A percentile compares a stretch with the other conserved stretches of the same genome.
Evolutionary conservation across 1,140 invertebrate species (phyloP).

Genomic region (Colletes latitarsis): DNA sequence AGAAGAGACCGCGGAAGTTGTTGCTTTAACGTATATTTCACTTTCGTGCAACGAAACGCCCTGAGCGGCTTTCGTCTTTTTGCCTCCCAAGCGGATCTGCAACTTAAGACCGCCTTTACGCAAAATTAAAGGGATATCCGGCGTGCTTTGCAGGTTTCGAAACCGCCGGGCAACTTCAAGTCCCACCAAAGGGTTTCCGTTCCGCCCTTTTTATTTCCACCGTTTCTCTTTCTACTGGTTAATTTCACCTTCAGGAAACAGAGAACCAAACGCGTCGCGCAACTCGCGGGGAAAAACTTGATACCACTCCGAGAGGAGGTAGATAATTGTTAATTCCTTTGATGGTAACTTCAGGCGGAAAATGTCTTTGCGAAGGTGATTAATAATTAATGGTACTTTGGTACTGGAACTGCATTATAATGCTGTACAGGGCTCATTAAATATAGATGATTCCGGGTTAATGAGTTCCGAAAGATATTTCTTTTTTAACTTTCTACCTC

Average conservation of each 20-base stretch:
- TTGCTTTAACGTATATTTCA: conserved; percentile 38
- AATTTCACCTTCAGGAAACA: neutral
- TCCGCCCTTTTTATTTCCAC: neutral
- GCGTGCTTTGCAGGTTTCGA: conserved; percentile 14
- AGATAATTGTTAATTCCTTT: neutral
- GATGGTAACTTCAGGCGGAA: neutral
- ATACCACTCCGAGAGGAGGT: neutral
- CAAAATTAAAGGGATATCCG: conserved; percentile 50
- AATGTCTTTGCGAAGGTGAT: neutral
- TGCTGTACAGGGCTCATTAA: neutral
- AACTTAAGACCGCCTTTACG: conserved; percentile 6
- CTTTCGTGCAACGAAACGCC: conserved; percentile 31
- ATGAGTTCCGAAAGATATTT: neutral
- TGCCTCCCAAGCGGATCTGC: neutral
- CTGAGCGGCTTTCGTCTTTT: neutral
- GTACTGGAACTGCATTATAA: neutral
- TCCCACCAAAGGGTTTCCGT: conserved; percentile 6
- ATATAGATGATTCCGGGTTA: neutral
- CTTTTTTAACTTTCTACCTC: neutral
- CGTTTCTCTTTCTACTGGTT: conserved; percentile 3
- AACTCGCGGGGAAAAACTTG: neutral
- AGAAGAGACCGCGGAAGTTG: neutral
- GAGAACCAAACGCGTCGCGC: neutral
- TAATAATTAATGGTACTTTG: neutral
- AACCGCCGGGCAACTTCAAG: conserved; percentile 1